These are phyloP conservation scores for Cotesia congregata DNA, from an alignment of 2,888 invertebrate genomes.

Conservation along the genomic window DNA sequence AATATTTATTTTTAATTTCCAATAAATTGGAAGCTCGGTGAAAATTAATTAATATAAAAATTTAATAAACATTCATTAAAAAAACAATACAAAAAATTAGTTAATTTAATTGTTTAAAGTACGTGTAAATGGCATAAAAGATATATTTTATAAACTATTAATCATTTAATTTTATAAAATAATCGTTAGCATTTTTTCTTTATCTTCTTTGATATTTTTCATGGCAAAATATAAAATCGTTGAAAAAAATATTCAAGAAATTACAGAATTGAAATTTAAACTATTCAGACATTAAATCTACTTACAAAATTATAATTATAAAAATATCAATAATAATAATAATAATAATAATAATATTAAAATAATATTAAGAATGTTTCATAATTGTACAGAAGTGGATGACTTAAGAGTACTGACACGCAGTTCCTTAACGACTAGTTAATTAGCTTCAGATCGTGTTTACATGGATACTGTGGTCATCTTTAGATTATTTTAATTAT, in stretches of 20 bases:
- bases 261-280: neutral
- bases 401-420: conserved; percentile 26
- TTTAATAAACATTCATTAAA: conserved; percentile 1
- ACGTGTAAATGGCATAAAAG: neutral
- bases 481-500: conserved; percentile 7
- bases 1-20: neutral
- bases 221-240: neutral
- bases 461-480: conserved; percentile 57
- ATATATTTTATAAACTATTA: neutral
- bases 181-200: neutral
- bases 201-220: neutral
- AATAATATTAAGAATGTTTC: conserved; percentile 12
- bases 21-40: neutral
- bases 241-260: neutral
- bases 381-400: conserved; percentile 5
- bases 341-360: neutral
- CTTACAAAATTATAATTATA: neutral
- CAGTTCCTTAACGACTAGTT: conserved; percentile 37
- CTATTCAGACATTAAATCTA: neutral
- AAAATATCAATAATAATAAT: neutral
- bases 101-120: neutral
- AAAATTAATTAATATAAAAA: neutral
- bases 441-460: conserved; percentile 67
- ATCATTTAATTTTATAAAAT: neutral
- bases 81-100: neutral